A percentile compares a stretch with the other conserved stretches of the same genome.
Conservation (phyloP, 2,888 invertebrate genomes). For the Ichneumoninae sp. region DNA sequence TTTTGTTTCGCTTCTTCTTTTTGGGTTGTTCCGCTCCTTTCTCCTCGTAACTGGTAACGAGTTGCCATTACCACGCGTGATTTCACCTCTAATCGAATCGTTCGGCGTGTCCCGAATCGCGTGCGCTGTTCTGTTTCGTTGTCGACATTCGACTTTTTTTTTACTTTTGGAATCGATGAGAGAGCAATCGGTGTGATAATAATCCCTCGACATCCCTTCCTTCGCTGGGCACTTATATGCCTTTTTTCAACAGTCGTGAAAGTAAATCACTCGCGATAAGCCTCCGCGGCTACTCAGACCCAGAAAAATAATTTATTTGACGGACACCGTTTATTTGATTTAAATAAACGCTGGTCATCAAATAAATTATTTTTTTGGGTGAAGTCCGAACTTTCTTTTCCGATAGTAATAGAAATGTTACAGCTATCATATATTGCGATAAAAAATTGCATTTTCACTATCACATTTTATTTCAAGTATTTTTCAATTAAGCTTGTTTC, state of each 20-base stretch:
- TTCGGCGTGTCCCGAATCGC: constrained; percentile 44
- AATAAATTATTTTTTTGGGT: no score
- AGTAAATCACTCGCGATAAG: no score
- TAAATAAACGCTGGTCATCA: no score
- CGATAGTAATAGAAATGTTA: background rate
- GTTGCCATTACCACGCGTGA: constrained; percentile 67
- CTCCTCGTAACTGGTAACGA: constrained; percentile 65
- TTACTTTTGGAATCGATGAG: constrained; percentile 13
- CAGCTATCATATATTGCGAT: background rate
- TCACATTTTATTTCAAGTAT: no score
- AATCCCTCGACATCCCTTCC: constrained; percentile 29
- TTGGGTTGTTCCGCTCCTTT: constrained; percentile 50
- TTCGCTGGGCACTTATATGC: background rate
- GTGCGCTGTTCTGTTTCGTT: constrained; percentile 7
- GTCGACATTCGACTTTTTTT: background rate
- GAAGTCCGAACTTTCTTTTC: background rate
- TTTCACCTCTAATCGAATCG: constrained; percentile 69
- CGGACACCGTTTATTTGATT: no score
- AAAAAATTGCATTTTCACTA: background rate
- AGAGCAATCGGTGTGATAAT: constrained; percentile 50
- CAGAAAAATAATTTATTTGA: no score
- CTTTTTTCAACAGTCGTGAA: background rate
- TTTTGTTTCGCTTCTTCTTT: constrained; percentile 35
- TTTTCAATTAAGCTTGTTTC: no score
- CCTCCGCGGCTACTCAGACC: background rate